Conservation (phyloP, 2,888 invertebrate species). For the Crematogaster levior region DNA sequence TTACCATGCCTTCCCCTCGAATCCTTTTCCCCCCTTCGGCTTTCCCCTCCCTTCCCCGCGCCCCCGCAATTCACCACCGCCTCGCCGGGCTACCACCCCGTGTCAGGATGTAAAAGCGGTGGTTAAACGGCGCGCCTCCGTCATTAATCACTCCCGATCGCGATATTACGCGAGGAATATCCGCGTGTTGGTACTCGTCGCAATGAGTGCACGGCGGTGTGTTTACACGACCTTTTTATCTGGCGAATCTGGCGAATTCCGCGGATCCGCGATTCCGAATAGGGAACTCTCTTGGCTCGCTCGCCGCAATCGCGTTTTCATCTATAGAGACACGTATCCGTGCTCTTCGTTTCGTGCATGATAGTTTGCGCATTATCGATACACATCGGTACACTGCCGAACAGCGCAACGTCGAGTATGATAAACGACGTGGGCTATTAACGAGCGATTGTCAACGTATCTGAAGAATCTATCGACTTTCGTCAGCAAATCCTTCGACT, state of each 20-base stretch:
- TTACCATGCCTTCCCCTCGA: constrained; percentile 13
- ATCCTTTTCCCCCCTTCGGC: neutral
- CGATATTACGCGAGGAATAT: constrained; percentile 52
- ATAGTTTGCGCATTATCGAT: constrained; percentile 10
- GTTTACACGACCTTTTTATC: constrained; percentile 48
- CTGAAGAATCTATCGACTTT: constrained; percentile 22
- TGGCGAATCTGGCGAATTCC: constrained; percentile 16
- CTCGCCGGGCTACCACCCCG: constrained; percentile 14
- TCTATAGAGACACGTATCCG: neutral
- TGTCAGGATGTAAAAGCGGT: constrained; percentile 58
- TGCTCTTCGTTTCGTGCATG: neutral
- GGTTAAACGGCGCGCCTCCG: constrained; percentile 60
- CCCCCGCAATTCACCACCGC: neutral
- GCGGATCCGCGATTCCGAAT: constrained; percentile 12
- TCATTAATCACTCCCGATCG: constrained; percentile 61
- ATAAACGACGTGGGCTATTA: constrained; percentile 17
- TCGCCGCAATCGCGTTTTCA: neutral
- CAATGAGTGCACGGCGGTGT: constrained; percentile 4
- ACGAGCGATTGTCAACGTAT: constrained; percentile 15
- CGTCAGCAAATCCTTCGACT: neutral
- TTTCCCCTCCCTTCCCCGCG: neutral
- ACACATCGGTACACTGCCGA: neutral
- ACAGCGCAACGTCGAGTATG: neutral
- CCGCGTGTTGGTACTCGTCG: constrained; percentile 31
- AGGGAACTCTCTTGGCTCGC: neutral